A percentile compares a stretch with the other conserved stretches of the same genome.
Conservation (phyloP, 2,888 invertebrate genomes). For the Zaprionus bogoriensis region DNA sequence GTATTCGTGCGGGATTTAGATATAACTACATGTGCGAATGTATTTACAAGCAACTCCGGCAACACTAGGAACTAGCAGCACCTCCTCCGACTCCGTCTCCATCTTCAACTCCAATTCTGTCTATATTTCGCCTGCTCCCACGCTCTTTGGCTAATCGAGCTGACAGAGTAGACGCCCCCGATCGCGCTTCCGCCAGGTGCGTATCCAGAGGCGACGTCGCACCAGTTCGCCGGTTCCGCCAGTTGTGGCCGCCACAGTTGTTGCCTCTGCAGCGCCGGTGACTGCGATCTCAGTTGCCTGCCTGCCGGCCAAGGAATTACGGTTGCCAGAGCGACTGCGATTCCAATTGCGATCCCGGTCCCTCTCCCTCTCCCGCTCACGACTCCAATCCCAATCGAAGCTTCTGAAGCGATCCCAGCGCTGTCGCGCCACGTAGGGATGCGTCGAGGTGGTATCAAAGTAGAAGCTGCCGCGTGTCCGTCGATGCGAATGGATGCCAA, state of each 20-base stretch:
- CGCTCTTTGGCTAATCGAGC: neutral
- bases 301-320: too few species aligned
- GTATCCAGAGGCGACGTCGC: neutral
- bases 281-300: neutral
- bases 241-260: neutral
- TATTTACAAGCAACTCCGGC: too few species aligned
- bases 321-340: too few species aligned
- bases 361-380: neutral
- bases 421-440: constrained; percentile 66
- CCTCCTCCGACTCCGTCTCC: neutral
- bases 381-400: too few species aligned
- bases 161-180: neutral
- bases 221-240: neutral
- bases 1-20: neutral
- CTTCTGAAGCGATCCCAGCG: neutral
- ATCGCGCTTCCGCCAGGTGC: neutral
- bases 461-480: constrained; percentile 73
- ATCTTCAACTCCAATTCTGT: neutral
- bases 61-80: neutral
- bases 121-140: neutral
- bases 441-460: constrained; percentile 67
- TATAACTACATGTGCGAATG: too few species aligned
- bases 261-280: neutral
- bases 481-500: constrained; percentile 80
- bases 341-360: neutral